These are phyloP conservation scores for Pseudobourletiella spinata DNA, from an alignment of 1,140 invertebrate species.

Conservation along the genomic window DNA sequence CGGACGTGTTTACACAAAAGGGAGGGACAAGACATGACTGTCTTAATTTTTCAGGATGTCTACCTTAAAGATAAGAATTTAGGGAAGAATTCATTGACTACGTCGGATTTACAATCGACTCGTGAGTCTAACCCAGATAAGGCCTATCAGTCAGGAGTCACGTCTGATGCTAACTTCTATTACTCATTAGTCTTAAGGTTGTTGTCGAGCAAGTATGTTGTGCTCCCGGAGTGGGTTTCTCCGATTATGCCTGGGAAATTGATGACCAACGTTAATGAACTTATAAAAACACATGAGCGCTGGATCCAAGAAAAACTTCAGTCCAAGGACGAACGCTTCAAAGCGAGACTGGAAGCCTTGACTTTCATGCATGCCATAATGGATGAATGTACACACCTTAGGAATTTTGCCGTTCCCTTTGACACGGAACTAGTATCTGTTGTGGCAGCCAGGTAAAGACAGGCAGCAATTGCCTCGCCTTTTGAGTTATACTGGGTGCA, in stretches of 20 bases:
- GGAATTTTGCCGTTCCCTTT: slow-evolving; percentile 72
- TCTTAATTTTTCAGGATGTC: not conserved
- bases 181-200: not conserved
- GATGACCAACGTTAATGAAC: not conserved
- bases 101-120: too few relatives aligned
- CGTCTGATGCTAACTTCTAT: too few relatives aligned
- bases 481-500: too few relatives aligned
- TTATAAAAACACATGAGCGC: not conserved
- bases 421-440: slow-evolving; percentile 78
- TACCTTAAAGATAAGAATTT: not conserved
- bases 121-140: too few relatives aligned
- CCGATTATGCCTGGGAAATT: not conserved
- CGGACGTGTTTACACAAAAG: too few relatives aligned
- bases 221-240: not conserved
- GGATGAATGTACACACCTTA: slow-evolving; percentile 96
- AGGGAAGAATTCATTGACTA: not conserved
- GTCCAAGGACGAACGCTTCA: not conserved
- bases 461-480: too few relatives aligned
- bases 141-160: too few relatives aligned
- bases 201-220: not conserved
- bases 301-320: slow-evolving; percentile 8
- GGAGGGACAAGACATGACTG: too few relatives aligned
- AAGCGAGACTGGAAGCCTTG: slow-evolving; percentile 46
- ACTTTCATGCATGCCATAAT: slow-evolving; percentile 96
- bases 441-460: slow-evolving; percentile 61